Percentiles rank a stretch among this genome's conserved stretches.
These are phyloP conservation scores for Sardinella longiceps DNA, from an alignment of 2,797 vertebrate genomes.

Conservation along the genomic window DNA sequence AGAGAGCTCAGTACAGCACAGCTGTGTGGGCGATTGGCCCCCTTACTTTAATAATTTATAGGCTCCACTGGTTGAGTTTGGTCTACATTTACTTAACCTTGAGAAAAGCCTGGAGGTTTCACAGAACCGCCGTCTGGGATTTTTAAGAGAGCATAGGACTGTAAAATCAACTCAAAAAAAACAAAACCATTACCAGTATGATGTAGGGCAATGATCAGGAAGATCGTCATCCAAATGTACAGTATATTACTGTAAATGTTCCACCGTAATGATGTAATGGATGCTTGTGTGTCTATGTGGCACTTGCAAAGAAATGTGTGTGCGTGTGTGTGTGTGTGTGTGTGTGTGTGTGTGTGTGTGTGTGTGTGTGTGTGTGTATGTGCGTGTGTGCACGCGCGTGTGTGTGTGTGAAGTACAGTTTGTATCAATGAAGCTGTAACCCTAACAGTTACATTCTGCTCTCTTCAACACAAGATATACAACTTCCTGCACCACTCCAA, in stretches of 20 bases:
- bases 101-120: conserved; percentile 22
- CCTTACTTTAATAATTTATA: conserved; percentile 41
- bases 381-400: neutral
- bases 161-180: neutral
- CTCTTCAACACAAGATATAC: neutral
- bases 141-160: conserved; percentile 1
- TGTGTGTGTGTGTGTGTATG: neutral
- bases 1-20: conserved; percentile 33
- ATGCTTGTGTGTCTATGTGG: neutral
- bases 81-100: conserved; percentile 33
- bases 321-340: neutral
- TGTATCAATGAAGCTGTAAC: neutral
- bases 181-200: neutral
- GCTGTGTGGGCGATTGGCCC: conserved; percentile 40
- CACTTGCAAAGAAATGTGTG: neutral
- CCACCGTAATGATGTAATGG: neutral
- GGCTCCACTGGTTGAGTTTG: conserved; percentile 35
- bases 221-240: neutral
- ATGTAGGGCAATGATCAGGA: neutral
- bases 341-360: neutral
- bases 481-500: conserved; percentile 18
- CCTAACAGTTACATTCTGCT: neutral
- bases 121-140: conserved; percentile 1
- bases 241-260: neutral
- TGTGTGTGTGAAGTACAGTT: neutral